Evolutionary conservation across 2,888 invertebrate species (phyloP).

Genomic region (Neocrepidodera transversa): DNA sequence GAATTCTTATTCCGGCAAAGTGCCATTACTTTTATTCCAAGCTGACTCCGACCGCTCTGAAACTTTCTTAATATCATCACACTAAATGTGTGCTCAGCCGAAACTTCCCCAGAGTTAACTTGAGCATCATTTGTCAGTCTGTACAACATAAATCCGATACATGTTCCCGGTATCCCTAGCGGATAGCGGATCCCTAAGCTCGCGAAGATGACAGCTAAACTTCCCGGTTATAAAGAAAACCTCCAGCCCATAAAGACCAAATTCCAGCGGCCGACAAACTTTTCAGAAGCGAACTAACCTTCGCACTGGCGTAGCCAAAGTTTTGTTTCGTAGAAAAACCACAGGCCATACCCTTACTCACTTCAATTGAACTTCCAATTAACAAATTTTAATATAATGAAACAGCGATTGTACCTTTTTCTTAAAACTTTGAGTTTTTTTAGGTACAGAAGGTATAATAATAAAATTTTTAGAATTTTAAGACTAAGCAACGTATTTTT

Average conservation of each 20-base stretch:
- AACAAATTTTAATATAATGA: too few relatives aligned
- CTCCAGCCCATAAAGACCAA: conserved; percentile 26
- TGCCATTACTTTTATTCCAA: conserved; percentile 45
- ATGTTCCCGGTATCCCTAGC: conserved; percentile 48
- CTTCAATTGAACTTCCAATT: too few relatives aligned
- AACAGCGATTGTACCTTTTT: too few relatives aligned
- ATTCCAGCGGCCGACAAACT: conserved; percentile 28
- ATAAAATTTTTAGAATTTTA: too few relatives aligned
- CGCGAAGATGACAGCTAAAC: conserved; percentile 32
- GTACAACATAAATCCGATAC: conserved; percentile 58
- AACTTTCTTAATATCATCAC: conserved; percentile 52
- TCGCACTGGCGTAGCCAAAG: conserved; percentile 9
- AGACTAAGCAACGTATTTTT: too few relatives aligned
- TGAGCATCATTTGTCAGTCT: conserved; percentile 57
- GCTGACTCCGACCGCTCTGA: conserved; percentile 44
- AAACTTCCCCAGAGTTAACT: conserved; percentile 51
- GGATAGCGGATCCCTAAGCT: conserved; percentile 29
- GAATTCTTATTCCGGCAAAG: conserved; percentile 26
- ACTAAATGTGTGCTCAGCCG: conserved; percentile 49
- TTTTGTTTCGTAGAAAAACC: too few relatives aligned
- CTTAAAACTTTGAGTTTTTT: too few relatives aligned
- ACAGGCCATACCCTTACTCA: too few relatives aligned
- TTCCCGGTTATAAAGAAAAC: conserved; percentile 30
- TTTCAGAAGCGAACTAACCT: conserved; percentile 18
- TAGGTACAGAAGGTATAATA: too few relatives aligned